These are phyloP conservation scores for Oreochromis niloticus DNA, from an alignment of 2,113 vertebrate genomes.

Conservation along the genomic window DNA sequence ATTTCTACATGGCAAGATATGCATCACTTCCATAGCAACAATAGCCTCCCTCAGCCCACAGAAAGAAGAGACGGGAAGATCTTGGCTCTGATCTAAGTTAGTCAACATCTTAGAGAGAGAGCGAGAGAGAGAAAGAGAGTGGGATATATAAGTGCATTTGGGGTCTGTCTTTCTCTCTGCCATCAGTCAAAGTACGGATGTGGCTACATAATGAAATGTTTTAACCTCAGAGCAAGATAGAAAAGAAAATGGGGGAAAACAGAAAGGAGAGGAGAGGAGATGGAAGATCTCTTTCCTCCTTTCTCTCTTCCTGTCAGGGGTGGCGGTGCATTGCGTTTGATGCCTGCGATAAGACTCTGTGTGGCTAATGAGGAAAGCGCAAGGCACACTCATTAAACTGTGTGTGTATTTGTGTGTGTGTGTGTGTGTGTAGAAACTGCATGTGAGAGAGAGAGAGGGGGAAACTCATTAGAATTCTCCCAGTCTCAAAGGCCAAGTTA, in stretches of 20 bases:
- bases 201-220: constrained; percentile 40
- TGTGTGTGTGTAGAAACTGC: constrained; percentile 3
- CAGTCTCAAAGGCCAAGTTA: constrained; percentile 62
- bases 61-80: constrained; percentile 2
- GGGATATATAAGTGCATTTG: not conserved
- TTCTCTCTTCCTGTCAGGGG: constrained; percentile 48
- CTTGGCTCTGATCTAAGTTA: constrained; percentile 20
- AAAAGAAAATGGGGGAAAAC: not conserved
- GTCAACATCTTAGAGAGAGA: constrained; percentile 20
- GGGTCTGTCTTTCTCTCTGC: not conserved
- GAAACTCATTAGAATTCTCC: constrained; percentile 67
- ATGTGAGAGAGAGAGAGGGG: not conserved
- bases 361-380: constrained; percentile 70
- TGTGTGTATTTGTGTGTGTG: constrained; percentile 10
- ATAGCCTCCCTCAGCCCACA: constrained; percentile 27
- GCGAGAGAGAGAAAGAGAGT: not conserved
- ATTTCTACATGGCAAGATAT: constrained; percentile 20
- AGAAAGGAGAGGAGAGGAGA: not conserved
- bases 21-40: constrained; percentile 59
- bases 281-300: constrained; percentile 9
- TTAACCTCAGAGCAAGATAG: constrained; percentile 44
- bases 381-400: constrained; percentile 67
- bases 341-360: constrained; percentile 63
- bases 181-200: constrained; percentile 15
- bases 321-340: constrained; percentile 60